Conservation (phyloP, 2,888 invertebrate genomes). For the Boloria selene region DNA sequence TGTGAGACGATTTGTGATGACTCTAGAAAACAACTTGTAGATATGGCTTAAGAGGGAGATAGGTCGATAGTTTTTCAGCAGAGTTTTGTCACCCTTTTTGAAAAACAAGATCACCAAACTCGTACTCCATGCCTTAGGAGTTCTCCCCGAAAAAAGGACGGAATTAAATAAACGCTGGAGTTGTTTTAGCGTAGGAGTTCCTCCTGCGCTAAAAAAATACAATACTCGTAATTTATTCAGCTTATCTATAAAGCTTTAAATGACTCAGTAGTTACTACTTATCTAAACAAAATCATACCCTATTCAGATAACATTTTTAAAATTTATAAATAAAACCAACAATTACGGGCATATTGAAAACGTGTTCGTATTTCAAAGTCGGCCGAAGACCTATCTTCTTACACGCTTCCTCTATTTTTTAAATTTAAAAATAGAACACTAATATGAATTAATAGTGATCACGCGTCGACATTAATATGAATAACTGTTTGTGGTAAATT, state of each 20-base stretch:
- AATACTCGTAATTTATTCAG: background rate
- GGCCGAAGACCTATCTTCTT: constrained; percentile 47
- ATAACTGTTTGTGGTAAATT: constrained; percentile 45
- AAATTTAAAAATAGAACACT: constrained; percentile 63
- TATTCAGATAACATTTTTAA: constrained; percentile 23
- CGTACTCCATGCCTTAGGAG: too few relatives aligned
- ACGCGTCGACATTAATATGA: constrained; percentile 51
- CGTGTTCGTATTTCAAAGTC: constrained; percentile 67
- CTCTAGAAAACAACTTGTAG: too few relatives aligned
- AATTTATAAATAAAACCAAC: constrained; percentile 31
- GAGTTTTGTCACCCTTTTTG: too few relatives aligned
- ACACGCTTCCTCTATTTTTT: constrained; percentile 42
- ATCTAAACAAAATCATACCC: background rate
- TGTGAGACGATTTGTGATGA: too few relatives aligned
- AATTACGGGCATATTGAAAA: constrained; percentile 44
- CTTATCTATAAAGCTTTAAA: background rate
- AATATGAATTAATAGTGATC: constrained; percentile 71
- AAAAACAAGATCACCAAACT: too few relatives aligned
- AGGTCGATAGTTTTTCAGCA: too few relatives aligned
- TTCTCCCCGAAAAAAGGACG: too few relatives aligned
- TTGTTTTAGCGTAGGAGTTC: too few relatives aligned
- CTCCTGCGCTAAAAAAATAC: too few relatives aligned
- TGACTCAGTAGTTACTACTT: background rate
- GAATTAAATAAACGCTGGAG: too few relatives aligned
- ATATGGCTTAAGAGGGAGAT: too few relatives aligned